These are phyloP conservation scores for Micronisus gabar DNA, from an alignment of 2,113 vertebrate species.

Conservation along the genomic window DNA sequence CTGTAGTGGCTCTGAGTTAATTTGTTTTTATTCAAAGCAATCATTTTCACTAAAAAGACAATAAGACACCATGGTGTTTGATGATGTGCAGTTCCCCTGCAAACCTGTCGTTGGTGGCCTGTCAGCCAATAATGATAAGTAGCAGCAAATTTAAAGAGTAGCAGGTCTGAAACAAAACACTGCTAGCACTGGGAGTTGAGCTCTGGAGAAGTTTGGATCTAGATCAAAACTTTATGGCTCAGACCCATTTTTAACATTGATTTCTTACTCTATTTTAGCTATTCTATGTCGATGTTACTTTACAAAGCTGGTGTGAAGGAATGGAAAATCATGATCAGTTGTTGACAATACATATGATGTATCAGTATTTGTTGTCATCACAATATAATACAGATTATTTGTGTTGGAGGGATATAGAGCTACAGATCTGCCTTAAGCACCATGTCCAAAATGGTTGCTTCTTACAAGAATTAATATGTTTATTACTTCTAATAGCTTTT, in stretches of 20 bases:
- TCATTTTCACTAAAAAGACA: neutral
- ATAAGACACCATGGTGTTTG: neutral
- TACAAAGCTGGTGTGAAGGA: neutral
- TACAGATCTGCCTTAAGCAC: neutral
- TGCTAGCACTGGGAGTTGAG: neutral
- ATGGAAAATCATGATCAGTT: neutral
- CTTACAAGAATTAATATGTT: neutral
- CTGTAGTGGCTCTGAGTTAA: neutral
- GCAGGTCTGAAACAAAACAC: neutral
- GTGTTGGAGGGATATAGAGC: neutral
- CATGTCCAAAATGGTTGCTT: neutral
- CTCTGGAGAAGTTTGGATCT: neutral
- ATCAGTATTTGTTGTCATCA: neutral
- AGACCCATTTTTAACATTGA: neutral
- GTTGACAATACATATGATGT: neutral
- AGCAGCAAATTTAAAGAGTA: neutral
- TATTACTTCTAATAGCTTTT: neutral
- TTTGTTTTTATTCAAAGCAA: neutral
- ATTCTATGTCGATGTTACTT: neutral
- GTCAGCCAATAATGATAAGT: neutral
- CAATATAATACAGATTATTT: neutral
- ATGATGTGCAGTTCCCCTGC: neutral
- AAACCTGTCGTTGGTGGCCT: neutral
- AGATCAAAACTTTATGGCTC: neutral
- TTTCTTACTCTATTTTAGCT: neutral